phyloP scores from a whole-genome alignment of 2,797 vertebrate species.

The Sebastolobus altivelis region DNA sequence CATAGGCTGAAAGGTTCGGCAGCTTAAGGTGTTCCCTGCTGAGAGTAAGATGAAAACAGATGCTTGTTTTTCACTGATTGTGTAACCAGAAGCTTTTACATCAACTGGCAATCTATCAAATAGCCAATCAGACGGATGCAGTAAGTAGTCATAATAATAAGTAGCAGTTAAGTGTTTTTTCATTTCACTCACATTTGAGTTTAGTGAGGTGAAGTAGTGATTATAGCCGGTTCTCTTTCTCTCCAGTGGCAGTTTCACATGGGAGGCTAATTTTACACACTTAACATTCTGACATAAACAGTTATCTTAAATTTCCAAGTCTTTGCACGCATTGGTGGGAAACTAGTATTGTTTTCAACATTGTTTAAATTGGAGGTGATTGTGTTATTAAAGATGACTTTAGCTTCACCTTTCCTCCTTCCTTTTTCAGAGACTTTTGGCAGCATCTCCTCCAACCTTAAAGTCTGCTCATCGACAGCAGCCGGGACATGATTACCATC shows the following conservation, averaged over 20 bases:
- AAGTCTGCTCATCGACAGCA: constrained; percentile 54
- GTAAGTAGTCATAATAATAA: constrained; percentile 12
- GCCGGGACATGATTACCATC: constrained; percentile 46
- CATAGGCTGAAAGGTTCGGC: constrained; percentile 44
- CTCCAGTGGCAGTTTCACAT: constrained; percentile 8
- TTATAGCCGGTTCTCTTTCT: not conserved
- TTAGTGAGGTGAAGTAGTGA: not conserved
- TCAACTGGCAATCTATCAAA: constrained; percentile 62
- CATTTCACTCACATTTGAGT: constrained; percentile 2
- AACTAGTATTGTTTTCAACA: constrained; percentile 20
- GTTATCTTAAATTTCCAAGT: constrained; percentile 12
- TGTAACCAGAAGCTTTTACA: constrained; percentile 82
- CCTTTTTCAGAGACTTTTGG: constrained; percentile 14
- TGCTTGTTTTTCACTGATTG: constrained; percentile 74
- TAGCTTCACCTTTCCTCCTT: not conserved
- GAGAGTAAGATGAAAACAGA: constrained; percentile 84
- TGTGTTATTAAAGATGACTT: constrained; percentile 33
- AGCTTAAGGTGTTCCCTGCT: constrained; percentile 77
- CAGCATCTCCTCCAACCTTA: constrained; percentile 35
- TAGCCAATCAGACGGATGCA: not conserved
- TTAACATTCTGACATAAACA: constrained; percentile 14
- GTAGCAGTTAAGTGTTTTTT: constrained; percentile 5
- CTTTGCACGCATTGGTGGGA: constrained; percentile 3
- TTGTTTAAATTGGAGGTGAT: constrained; percentile 23
- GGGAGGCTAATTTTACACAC: constrained; percentile 4